Evolutionary conservation across 1,140 invertebrate genomes (phyloP).

Genomic region (Lutraria rhynchaena): DNA sequence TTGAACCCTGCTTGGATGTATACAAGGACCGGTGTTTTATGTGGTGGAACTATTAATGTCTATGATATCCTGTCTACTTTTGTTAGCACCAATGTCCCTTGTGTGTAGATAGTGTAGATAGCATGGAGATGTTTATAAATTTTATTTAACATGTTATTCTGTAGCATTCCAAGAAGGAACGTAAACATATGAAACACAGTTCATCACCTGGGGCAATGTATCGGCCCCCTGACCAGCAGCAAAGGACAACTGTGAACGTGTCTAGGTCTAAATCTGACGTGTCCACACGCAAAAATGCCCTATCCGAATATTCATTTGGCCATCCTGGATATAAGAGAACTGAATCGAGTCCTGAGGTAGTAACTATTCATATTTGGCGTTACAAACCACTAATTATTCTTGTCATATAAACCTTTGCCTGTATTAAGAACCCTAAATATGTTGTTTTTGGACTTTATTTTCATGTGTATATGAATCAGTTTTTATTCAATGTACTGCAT

Average conservation of each 20-base stretch:
- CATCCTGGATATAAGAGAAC: slow-evolving; percentile 48
- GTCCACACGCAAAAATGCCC: slow-evolving; percentile 48
- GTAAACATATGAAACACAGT: slow-evolving; percentile 54
- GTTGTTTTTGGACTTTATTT: too few relatives aligned
- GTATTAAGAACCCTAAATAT: background rate
- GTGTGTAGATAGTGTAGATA: too few relatives aligned
- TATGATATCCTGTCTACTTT: slow-evolving; percentile 2
- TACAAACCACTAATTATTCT: slow-evolving; percentile 30
- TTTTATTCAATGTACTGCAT: too few relatives aligned
- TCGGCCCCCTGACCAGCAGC: slow-evolving; percentile 25
- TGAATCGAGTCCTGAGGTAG: slow-evolving; percentile 59
- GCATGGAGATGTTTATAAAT: too few relatives aligned
- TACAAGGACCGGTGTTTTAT: too few relatives aligned
- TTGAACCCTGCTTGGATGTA: too few relatives aligned
- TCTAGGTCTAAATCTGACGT: slow-evolving; percentile 57
- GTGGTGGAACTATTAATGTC: background rate
- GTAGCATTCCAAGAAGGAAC: slow-evolving; percentile 54
- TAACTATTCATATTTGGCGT: slow-evolving; percentile 16
- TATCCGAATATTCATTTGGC: slow-evolving; percentile 46
- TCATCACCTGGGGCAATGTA: slow-evolving; percentile 51
- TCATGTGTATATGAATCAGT: too few relatives aligned
- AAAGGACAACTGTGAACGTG: slow-evolving; percentile 39
- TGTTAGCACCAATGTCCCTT: too few relatives aligned
- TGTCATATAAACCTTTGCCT: background rate
- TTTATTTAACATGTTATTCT: slow-evolving; percentile 11